Base-by-base conservation (phyloP, 2,888 invertebrate genomes). In the Callyntrura sp. region DNA sequence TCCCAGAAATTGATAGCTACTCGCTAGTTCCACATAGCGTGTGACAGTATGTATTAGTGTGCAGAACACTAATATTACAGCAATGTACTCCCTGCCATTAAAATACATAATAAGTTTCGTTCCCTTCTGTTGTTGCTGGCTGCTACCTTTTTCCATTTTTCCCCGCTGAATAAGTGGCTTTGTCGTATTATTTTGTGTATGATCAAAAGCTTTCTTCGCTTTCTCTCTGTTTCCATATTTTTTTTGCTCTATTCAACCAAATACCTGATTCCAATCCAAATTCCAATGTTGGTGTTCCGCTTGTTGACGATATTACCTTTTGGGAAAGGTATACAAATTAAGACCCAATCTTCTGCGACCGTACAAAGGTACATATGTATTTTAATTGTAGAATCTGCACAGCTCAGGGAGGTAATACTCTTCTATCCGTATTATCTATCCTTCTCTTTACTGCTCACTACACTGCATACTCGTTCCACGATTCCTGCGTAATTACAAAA, bases 401-500 rank as follows among this genome's bases (percentile, higher is more conserved):
- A 28, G 62, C 28, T 62, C 28, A 25, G 28, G 3, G 28, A 62
- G 35, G 35, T 28, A 62, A 62, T 62, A 20, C 23, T 73, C 68
- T 68, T 68, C 12, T 73, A 70, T 35, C 43, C 43, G n/a, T 8
- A 17, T 43, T 6, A 20, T 28, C 23, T 48, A 28, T 48, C 73
- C 3, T 5, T 48, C 48, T 73, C 45, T 48, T 48, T 73, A 73
- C 12, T 55, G 51, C n/a, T 35, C 25, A 51, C 76, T 51, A 20
- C 35, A 6, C 20, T 73, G 9, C 43, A 73, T 4, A 35, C 35
- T 35, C 70, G 20, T 20, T 45, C 51, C 9, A 23, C 25, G 11
- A 9, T 76, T 51, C 76, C 60, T 57, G n/a, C 57, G 79, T 79
- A 79, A 79, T 79, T 79, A 79, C 57, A 57, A 79, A 60, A 35